Evolutionary conservation across 2,113 vertebrate genomes (phyloP), one percentile per base, ranked within the genome.

Genomic region (Meleagris gallopavo): DNA sequence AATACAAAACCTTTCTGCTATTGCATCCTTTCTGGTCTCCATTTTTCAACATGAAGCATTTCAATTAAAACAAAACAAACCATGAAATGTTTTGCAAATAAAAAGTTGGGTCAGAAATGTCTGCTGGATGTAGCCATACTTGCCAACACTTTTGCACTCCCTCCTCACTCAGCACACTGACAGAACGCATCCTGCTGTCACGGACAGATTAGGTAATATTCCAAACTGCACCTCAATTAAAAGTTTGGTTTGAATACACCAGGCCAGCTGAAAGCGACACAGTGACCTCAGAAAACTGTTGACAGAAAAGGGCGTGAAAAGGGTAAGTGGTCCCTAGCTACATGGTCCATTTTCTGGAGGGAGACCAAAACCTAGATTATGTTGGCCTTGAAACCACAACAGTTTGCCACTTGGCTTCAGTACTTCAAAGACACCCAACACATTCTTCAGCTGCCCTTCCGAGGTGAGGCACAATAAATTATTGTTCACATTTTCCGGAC

Each of bases 21-120:
- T 88, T 79, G 9, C 36, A 70, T 80, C 54, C n/a, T 69, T 92
- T 67, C 60, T n/a, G 11, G 57, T 82, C 40, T 58, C 13, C 7
- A 43, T 84, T 86, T 89, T 88, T 81, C 69, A 85, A 86, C 18
- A 80, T 2, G 24, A 90, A 86, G 19, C 69, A 88, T 43, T 88
- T 50, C 57, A 83, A 77, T 82, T 29, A 70, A 89, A 94, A 83
- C 66, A 65, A 94, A 95, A 82, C 52, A 92, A 95, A n/a, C 43
- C 58, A 30, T 70, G n/a, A 94, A 90, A 90, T 11, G 32, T 83
- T 67, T 77, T 20, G 55, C 55, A 95, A 93, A 77, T 58, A 80
- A 70, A 88, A 88, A 64, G n/a, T 20, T 2, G 3, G 21, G 48
- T 88, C 55, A 86, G 50, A 89, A 80, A 64, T 8, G 6, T 54